phyloP scores from a whole-genome alignment of 1,140 invertebrate species.

The Macrobrachium nipponense region DNA sequence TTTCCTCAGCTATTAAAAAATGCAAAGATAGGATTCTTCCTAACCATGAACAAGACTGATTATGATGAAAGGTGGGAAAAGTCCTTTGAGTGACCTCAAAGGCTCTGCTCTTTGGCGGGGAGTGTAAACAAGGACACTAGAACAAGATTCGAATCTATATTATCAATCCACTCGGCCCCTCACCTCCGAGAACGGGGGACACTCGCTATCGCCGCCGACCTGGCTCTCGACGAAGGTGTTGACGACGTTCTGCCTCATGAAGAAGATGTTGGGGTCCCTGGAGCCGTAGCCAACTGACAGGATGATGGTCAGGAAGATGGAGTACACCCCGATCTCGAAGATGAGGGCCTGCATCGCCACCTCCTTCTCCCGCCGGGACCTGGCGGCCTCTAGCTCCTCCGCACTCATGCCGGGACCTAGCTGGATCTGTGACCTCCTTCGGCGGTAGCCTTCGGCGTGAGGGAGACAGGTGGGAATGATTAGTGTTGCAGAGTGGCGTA shows the following conservation, averaged over 20 bases:
- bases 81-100: too few relatives aligned
- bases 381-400: constrained; percentile 69
- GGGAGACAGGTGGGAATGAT: background rate
- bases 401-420: constrained; percentile 68
- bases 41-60: too few relatives aligned
- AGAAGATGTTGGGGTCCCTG: constrained; percentile 67
- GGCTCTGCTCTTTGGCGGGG: too few relatives aligned
- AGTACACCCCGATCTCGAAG: constrained; percentile 70
- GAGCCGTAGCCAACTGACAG: constrained; percentile 70
- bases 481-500: background rate
- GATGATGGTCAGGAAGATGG: constrained; percentile 71
- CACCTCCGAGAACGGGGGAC: constrained; percentile 27
- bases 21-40: too few relatives aligned
- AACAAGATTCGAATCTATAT: too few relatives aligned
- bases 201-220: constrained; percentile 48
- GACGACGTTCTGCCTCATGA: constrained; percentile 68
- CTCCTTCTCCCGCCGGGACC: constrained; percentile 68
- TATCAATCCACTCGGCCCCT: too few relatives aligned
- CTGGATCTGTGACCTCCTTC: constrained; percentile 8
- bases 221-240: constrained; percentile 68
- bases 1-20: too few relatives aligned
- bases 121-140: too few relatives aligned
- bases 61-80: too few relatives aligned
- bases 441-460: background rate
- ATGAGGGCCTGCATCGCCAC: constrained; percentile 69